Conservation (phyloP, 1,140 invertebrate genomes). For the Drosophila parabipectinata region DNA sequence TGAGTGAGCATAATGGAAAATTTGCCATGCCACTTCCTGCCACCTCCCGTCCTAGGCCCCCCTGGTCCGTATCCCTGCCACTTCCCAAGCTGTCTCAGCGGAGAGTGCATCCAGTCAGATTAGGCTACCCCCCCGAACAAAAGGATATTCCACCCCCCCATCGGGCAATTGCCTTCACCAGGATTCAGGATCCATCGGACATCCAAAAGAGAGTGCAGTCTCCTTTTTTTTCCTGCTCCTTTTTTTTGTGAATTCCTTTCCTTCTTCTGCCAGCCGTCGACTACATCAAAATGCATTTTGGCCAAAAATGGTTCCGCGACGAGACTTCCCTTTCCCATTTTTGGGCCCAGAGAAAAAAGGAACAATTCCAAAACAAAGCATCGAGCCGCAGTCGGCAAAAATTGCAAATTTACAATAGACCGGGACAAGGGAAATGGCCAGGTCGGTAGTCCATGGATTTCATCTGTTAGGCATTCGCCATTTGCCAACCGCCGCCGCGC, state of each 20-base stretch:
- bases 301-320: conserved; percentile 48
- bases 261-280: conserved; percentile 20
- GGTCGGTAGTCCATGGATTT: conserved; percentile 38
- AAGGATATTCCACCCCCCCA: conserved; percentile 6
- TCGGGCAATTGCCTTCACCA: conserved; percentile 36
- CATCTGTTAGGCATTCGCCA: conserved; percentile 19
- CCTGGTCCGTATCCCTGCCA: neutral
- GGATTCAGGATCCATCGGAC: conserved; percentile 2
- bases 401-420: conserved; percentile 78
- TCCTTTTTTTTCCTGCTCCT: neutral
- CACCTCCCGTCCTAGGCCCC: neutral
- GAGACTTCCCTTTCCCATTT: conserved; percentile 8
- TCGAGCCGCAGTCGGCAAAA: conserved; percentile 67
- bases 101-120: conserved; percentile 66
- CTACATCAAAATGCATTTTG: conserved; percentile 81
- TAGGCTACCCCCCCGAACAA: conserved; percentile 41
- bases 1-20: conserved; percentile 66
- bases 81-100: conserved; percentile 15
- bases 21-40: conserved; percentile 41
- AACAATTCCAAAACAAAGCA: conserved; percentile 70
- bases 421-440: conserved; percentile 22
- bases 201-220: conserved; percentile 26
- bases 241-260: conserved; percentile 30
- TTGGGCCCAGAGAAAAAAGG: conserved; percentile 2
- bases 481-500: neutral